phyloP scores from a whole-genome alignment of 2,113 vertebrate genomes.

The Puntigrus tetrazona region DNA sequence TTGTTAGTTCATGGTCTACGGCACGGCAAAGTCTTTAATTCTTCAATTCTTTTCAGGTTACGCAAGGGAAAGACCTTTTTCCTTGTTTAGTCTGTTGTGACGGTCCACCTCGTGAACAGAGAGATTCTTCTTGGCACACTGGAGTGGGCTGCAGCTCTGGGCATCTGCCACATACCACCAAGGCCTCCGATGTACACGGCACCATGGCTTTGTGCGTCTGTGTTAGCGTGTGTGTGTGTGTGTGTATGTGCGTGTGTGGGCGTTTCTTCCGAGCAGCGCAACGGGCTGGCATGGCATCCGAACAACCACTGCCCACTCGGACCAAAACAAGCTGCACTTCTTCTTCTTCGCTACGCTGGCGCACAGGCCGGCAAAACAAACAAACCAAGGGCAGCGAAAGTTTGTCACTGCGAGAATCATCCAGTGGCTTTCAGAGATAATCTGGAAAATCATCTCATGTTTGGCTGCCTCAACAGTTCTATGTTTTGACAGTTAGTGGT shows the following conservation, averaged over 20 bases:
- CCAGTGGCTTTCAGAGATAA: background rate
- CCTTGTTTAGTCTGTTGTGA: conserved; percentile 38
- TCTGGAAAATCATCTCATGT: background rate
- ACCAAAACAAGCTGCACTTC: conserved; percentile 62
- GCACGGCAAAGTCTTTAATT: conserved; percentile 1
- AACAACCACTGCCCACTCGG: conserved; percentile 65
- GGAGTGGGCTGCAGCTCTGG: conserved; percentile 69
- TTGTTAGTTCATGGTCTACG: background rate
- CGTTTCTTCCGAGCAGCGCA: conserved; percentile 50
- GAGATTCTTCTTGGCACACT: conserved; percentile 65
- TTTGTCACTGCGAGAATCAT: background rate
- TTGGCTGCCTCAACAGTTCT: background rate
- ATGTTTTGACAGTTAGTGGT: background rate
- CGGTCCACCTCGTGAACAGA: conserved; percentile 58
- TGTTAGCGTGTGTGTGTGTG: conserved; percentile 20
- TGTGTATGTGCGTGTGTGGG: conserved; percentile 38
- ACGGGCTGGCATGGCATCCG: conserved; percentile 65
- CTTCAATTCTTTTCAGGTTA: conserved; percentile 21
- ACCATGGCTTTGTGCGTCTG: conserved; percentile 23
- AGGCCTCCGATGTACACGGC: conserved; percentile 50
- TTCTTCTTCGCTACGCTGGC: conserved; percentile 56
- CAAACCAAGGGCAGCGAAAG: background rate
- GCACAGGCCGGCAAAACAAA: conserved; percentile 61
- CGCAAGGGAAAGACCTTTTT: background rate
- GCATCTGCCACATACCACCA: conserved; percentile 70